Evolutionary conservation across 2,888 invertebrate species (phyloP).

Genomic region (Nemoura dubitans): DNA sequence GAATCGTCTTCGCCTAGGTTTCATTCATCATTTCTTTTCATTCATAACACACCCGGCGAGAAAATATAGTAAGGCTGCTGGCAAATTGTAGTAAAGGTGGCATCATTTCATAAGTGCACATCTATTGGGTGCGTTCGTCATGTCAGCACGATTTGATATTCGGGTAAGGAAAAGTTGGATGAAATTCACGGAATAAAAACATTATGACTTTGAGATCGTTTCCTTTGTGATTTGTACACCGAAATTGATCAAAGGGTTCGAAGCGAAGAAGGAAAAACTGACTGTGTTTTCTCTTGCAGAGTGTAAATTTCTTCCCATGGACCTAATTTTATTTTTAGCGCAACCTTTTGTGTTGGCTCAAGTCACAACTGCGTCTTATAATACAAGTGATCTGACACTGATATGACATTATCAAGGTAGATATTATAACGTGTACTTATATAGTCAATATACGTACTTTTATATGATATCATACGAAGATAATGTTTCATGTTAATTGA

Average conservation of each 20-base stretch:
- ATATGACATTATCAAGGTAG: slow-evolving; percentile 12
- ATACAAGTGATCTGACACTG: background rate
- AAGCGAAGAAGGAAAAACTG: background rate
- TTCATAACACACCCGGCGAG: slow-evolving; percentile 24
- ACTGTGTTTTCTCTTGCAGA: background rate
- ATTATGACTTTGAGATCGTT: background rate
- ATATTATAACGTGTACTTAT: background rate
- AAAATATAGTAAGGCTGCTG: slow-evolving; percentile 24
- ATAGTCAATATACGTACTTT: background rate
- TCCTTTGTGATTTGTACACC: background rate
- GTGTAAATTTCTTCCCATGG: background rate
- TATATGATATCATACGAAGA: background rate
- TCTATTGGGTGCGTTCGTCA: background rate
- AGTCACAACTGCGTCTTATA: background rate
- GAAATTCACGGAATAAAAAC: background rate
- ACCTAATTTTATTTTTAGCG: background rate
- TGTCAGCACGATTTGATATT: background rate
- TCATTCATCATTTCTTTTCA: slow-evolving; percentile 39
- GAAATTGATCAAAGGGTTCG: background rate
- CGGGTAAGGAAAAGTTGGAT: background rate
- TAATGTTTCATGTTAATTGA: background rate
- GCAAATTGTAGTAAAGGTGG: slow-evolving; percentile 16
- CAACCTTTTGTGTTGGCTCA: background rate
- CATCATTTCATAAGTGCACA: slow-evolving; percentile 9
- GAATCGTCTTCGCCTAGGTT: too few relatives aligned